phyloP scores from a whole-genome alignment of 2,113 vertebrate genomes.

The Brienomyrus longianalis region DNA sequence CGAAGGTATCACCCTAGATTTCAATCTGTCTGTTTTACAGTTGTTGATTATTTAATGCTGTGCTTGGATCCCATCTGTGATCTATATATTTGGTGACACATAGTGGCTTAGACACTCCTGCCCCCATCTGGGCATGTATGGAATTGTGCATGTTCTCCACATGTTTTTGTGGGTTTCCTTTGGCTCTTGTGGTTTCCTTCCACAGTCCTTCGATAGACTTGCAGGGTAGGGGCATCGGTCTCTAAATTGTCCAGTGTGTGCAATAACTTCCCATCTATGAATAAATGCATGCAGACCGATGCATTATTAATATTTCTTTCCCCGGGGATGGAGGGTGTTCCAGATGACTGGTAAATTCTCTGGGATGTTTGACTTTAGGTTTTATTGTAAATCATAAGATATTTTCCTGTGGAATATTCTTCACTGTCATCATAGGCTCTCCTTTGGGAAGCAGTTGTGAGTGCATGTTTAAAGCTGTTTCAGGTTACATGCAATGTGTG shows the following conservation, averaged over 20 bases:
- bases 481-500: background rate
- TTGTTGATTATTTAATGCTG: background rate
- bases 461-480: background rate
- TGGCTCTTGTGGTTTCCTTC: background rate
- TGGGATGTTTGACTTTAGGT: background rate
- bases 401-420: background rate
- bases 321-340: background rate
- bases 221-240: background rate
- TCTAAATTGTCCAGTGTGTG: background rate
- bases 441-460: background rate
- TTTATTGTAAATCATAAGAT: constrained; percentile 1
- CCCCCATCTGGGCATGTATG: background rate
- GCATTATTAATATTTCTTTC: background rate
- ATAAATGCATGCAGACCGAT: background rate
- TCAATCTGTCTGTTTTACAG: background rate
- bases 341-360: background rate
- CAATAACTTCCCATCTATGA: background rate
- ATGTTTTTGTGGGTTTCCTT: background rate
- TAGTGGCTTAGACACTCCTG: background rate
- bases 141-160: background rate
- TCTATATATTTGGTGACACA: background rate
- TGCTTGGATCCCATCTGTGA: background rate
- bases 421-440: background rate
- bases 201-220: background rate
- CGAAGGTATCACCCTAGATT: background rate